Evolutionary conservation across 2,797 vertebrate genomes (phyloP), one percentile per base, ranked within the genome.

Genomic region (Jordanella pulchra): DNA sequence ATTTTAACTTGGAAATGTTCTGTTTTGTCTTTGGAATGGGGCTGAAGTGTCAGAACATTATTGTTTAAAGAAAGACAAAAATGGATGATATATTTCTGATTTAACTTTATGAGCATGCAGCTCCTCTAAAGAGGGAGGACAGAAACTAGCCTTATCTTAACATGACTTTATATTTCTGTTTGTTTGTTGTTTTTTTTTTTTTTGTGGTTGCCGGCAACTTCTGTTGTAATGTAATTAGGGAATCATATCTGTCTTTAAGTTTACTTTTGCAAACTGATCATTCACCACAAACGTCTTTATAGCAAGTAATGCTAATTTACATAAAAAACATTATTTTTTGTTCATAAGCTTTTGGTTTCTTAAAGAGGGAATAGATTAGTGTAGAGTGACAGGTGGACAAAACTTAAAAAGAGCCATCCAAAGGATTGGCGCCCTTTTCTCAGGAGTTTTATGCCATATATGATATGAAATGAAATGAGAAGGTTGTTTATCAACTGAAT

Each of bases 391-490:
- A 54, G 71, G 30, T 66, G 69, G 76, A 84, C 21, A 3, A 23
- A 25, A 48, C 48, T 44, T 78, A 10, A 3, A 2, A 9, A 74
- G 27, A 67, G 60, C 73, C 65, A 67, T 39, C 42, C 63, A 69
- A 65, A n/a, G 13, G 39, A 42, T 44, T 35, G 60, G 6, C 23
- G 7, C 60, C 17, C 5, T 74, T 58, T 77, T 80, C 87, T 92
- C 87, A 89, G 89, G 88, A 78, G 75, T 84, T 58, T 80, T 35
- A 39, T 70, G 25, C 72, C 30, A 73, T 7, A 67, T 0, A 32
- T 64, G 72, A 50, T 51, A 55, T 47, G 6, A 76, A 75, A 32
- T 64, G 72, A 50, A 55, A 55, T 47, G 6, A 76, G 75, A 78
- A 27, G 42, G 60, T 58, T 51, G 55, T 69, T 10, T 27, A 13